Base-by-base conservation (phyloP, 2,888 invertebrate species). In the Scaptodrosophila latifasciaeformis region DNA sequence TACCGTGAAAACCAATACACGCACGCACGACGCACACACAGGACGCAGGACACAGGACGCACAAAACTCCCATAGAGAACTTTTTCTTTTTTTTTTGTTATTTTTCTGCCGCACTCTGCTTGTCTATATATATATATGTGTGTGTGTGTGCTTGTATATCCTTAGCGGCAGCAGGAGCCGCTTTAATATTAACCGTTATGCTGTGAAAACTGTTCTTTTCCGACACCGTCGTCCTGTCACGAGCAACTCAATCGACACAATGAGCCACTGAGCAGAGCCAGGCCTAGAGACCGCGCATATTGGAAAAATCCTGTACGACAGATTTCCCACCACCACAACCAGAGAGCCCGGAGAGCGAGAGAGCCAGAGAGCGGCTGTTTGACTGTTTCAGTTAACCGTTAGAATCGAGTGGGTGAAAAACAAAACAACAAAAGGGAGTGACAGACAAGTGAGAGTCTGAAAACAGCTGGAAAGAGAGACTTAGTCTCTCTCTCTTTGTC, bases 191-290 rank as follows among this genome's bases (percentile, higher is more conserved):
- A 48, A 53, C 54, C 29, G 31, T 46, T 15, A n/a, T 12, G 13
- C 46, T 35, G n/a, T n/a, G n/a, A n/a, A n/a, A 21, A 15, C 30
- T 24, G 21, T 30, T 35, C 67, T 59, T 59, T 42, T 66, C 60
- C 80, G 75, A 59, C 65, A 60, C 65, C 65, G 79, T 81, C 83
- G 85, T 84, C 85, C 86, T 85, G 82, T 74, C 85, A 78, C 85
- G 70, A 85, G 82, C 84, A 85, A 81, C 85, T 84, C 85, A 83
- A 82, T 78, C 83, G 85, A 85, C 81, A 84, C 85, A 85, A 85
- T 85, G 81, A 77, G 81, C 59, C 60, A 52, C 50, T 51, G 52
- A 59, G 74, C 65, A 49, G 51, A 61, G 27, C 27, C 27, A 27
- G 27, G 9, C 5, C 27, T 27, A 4, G 31, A 52, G 31, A 44